Conservation (phyloP, 2,113 vertebrate genomes). For the Lonchura striata region DNA sequence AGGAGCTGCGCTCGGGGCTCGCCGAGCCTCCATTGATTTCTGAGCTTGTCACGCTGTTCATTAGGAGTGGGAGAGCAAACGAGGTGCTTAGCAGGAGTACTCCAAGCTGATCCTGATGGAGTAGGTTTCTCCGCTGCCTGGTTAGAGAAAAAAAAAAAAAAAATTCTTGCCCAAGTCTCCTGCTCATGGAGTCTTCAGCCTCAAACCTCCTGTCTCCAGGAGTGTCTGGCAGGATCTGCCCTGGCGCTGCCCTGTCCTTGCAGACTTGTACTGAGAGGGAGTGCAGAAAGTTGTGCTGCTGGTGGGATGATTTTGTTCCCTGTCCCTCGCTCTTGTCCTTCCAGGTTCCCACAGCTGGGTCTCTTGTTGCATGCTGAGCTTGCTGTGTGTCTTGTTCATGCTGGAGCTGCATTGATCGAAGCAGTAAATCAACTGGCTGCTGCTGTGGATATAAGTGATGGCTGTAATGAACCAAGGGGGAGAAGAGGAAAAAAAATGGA, state of each 20-base stretch:
- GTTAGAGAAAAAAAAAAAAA: too few species aligned
- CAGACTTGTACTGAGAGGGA: background rate
- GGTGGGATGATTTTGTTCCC: background rate
- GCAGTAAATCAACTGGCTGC: slow-evolving; percentile 49
- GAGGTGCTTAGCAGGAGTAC: background rate
- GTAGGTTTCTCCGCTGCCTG: background rate
- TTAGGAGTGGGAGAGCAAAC: background rate
- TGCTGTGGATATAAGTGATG: slow-evolving; percentile 52
- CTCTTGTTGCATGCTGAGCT: background rate
- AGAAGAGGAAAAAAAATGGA: background rate
- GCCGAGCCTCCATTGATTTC: slow-evolving; percentile 31
- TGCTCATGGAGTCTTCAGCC: fast-evolving
- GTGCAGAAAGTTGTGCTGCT: background rate
- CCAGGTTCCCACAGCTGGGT: background rate
- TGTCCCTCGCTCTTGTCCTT: background rate
- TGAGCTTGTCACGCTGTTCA: slow-evolving; percentile 9
- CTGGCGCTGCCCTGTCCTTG: background rate
- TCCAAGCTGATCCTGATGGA: background rate
- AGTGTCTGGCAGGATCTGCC: background rate
- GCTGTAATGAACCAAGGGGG: slow-evolving; percentile 39
- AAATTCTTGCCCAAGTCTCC: background rate
- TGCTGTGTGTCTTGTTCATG: background rate
- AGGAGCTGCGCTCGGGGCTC: background rate
- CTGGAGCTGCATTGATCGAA: background rate
- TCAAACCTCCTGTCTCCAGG: background rate